Evolutionary conservation across 2,888 invertebrate species (phyloP), one percentile per base, ranked within the genome.

Genomic region (Agriopis leucophaearia): DNA sequence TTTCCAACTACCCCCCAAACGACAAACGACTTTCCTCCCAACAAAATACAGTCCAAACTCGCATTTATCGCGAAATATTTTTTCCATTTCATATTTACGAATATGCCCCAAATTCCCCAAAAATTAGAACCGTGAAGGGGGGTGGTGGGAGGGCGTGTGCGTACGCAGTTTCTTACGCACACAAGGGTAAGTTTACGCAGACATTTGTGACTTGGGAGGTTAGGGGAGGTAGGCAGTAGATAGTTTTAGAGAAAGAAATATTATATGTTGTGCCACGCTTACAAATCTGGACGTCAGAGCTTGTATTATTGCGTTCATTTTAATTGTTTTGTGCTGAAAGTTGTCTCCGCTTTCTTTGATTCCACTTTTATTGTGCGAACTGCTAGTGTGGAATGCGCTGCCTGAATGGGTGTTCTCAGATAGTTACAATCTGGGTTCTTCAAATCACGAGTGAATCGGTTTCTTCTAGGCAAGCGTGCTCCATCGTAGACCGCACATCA

Each of bases 71-170:
- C 88, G 88, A 90, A 92, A 93, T 94, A 94, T 94, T 94, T 94
- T 94, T 94, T 94, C 94, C 94, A 94, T 94, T 94, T 94, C 94
- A 94, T 94, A 94, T 94, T 94, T 94, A 94, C 94, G 94, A 94
- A 94, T 94, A 94, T 94, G 94, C 92, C 94, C 94, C 93, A 94
- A 94, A 94, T 94, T 94, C 94, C 91, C 93, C 88, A 94, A 94
- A 94, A 94, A 94, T 94, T 94, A 94, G 94, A 94, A 94, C 94
- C 92, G 94, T 94, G 94, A 93, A 94, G 91, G 93, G 88, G 85
- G 87, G 80, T 83, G 80, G 81, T 83, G 82, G 80, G 77, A 78
- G 81, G 86, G 74, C 85, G 84, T 87, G 82, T 88, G 80, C 76
- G 84, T 81, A 86, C 81, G 85, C 84, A 85, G 87, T 85, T 87